Percentiles rank a stretch among this genome's conserved stretches.
Conservation (phyloP, 2,113 vertebrate species). For the Corvus cornix region DNA sequence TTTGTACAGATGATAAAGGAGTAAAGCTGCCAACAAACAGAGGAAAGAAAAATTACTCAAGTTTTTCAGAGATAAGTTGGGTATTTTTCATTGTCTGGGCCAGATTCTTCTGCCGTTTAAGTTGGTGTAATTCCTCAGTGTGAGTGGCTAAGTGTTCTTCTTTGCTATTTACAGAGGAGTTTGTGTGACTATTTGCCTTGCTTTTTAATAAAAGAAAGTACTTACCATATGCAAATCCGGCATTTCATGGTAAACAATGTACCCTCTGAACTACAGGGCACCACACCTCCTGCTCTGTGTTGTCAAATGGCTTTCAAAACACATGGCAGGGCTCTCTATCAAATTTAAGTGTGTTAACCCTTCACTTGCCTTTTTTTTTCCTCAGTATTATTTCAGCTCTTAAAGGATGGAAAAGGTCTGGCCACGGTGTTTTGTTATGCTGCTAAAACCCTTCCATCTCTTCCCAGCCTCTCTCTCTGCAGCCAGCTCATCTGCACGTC, state of each 20-base stretch:
- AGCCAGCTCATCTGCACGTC: not conserved
- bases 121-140: not conserved
- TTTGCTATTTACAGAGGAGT: slow-evolving; percentile 72
- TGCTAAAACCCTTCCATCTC: not conserved
- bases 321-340: not conserved
- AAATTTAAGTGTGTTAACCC: slow-evolving; percentile 34
- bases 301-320: slow-evolving; percentile 58
- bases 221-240: slow-evolving; percentile 72
- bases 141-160: slow-evolving; percentile 46
- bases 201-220: slow-evolving; percentile 70
- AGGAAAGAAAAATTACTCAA: slow-evolving; percentile 12
- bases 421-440: accelerated
- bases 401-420: not conserved
- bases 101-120: slow-evolving; percentile 30
- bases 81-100: slow-evolving; percentile 13
- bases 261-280: slow-evolving; percentile 67
- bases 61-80: not conserved
- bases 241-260: slow-evolving; percentile 71
- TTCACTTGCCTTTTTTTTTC: not conserved
- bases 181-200: slow-evolving; percentile 72
- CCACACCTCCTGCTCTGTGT: slow-evolving; percentile 42
- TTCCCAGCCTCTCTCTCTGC: not conserved
- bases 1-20: not conserved
- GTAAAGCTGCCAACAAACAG: not conserved
- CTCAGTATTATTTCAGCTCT: not conserved